Conservation (phyloP, 2,113 vertebrate genomes). For the Tringa solitaria region DNA sequence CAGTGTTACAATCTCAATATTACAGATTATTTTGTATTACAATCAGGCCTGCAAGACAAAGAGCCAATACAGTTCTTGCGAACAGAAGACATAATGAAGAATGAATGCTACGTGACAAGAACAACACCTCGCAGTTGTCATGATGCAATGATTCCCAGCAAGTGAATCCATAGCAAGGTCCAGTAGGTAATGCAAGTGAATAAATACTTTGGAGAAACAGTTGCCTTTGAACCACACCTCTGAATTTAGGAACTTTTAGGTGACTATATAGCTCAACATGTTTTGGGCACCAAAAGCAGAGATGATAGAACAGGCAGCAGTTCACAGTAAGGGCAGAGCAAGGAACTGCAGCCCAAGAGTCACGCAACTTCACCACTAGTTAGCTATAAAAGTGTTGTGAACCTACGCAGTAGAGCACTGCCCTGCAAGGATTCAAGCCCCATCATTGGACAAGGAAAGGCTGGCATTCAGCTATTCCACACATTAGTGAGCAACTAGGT, state of each 20-base stretch:
- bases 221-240: neutral
- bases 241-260: neutral
- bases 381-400: neutral
- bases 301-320: neutral
- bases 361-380: fast-evolving
- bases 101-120: neutral
- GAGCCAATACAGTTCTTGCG: neutral
- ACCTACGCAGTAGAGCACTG: neutral
- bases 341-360: neutral
- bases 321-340: neutral
- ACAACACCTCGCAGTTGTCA: neutral
- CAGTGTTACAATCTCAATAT: neutral
- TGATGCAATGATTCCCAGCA: neutral
- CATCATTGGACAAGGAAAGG: neutral
- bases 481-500: neutral
- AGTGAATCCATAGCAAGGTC: neutral
- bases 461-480: neutral
- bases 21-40: neutral
- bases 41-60: neutral
- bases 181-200: neutral
- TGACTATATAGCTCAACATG: neutral
- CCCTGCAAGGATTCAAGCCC: neutral
- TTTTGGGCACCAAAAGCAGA: neutral
- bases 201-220: neutral
- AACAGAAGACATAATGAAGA: neutral